Evolutionary conservation across 2,113 vertebrate species (phyloP), one percentile per base, ranked within the genome.

Genomic region (Passer domesticus): DNA sequence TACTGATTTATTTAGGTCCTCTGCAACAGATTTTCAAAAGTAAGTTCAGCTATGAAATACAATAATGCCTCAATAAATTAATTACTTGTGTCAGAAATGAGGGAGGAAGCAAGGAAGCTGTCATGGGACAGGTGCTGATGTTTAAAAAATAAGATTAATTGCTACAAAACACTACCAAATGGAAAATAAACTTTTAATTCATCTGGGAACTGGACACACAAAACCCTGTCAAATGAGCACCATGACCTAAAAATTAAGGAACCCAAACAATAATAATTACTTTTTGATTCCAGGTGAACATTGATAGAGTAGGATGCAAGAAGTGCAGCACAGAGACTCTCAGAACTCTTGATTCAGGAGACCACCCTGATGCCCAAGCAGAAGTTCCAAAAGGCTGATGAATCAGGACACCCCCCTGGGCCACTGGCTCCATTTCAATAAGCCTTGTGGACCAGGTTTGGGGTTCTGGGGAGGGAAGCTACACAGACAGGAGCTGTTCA

Each of bases 141-240:
- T 84, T 94, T 96, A 74, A 95, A 93, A 96, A 90, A 73, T 24
- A 91, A n/a, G 50, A 75, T 75, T 60, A 95, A 87, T 64, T 69
- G 64, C n/a, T 91, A 80, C 39, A 90, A 87, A 95, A 79, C 43
- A 70, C 37, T 93, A 77, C 78, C 73, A 92, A 95, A 76, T 39
- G 90, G 50, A 86, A 95, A 94, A 80, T 20, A 73, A 94, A 62
- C 23, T 43, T 90, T 73, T 89, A 72, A 77, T 75, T 96, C 59
- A 56, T 47, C 46, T 76, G 50, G 63, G 53, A 83, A 49, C 10
- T 49, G n/a, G 43, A 44, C 86, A 89, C 43, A 28, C 2, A 49
- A 93, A 46, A 53, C 18, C 41, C 59, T 55, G 60, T 58, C 64
- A 56, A 97, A 95, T 69, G 28, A 95, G 43, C 74, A 75, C 53